Evolutionary conservation across 2,797 vertebrate genomes (phyloP), one percentile per base, ranked within the genome.

Genomic region (Hippocampus kuda): DNA sequence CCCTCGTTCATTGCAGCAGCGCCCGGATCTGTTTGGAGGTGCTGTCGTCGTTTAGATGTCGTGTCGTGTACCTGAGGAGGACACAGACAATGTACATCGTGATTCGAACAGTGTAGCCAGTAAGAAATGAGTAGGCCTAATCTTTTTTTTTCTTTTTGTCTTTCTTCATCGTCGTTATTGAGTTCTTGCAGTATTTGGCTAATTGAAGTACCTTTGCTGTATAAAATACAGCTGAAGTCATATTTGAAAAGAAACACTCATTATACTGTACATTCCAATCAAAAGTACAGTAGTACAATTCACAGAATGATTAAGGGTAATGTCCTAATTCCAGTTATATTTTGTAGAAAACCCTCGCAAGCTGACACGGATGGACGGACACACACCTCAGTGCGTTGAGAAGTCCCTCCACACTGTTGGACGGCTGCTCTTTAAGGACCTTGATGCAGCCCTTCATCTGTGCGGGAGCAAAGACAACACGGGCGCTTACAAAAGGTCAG

Each of bases 391-490:
- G 89, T 70, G 94, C 94, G 0, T 95, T 95, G 84, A 95, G 91
- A 68, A 95, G 91, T 75, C 94, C 94, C 86, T 95, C 94, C 73
- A 94, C 94, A 41, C 94, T 95, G 85, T 93, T 94, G 53, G 93
- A 94, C 42, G 94, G 94, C 71, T 95, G 94, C 75, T 95, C 94
- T 90, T 95, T 95, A 87, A 95, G 81, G 79, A 95, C 93, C 87
- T 95, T 95, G 88, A 95, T 95, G 85, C 94, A 95, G 84, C 94
- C 93, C 90, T 95, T 95, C 94, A 95, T 95, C 94, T 95, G 84
- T 10, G 16, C 22, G 5, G 12, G 54, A 62, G 78, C 60, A 82
- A 61, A 81, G 72, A 68, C 11, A 72, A 79, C 64, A 80, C 69
- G 49, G 44, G 46, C 49, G 0, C 56, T 83, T 64, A 86, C 72